Percentiles rank a stretch among this genome's conserved stretches.
These are phyloP conservation scores for Mylabris phalerata DNA, from an alignment of 1,140 invertebrate species.

Conservation along the genomic window DNA sequence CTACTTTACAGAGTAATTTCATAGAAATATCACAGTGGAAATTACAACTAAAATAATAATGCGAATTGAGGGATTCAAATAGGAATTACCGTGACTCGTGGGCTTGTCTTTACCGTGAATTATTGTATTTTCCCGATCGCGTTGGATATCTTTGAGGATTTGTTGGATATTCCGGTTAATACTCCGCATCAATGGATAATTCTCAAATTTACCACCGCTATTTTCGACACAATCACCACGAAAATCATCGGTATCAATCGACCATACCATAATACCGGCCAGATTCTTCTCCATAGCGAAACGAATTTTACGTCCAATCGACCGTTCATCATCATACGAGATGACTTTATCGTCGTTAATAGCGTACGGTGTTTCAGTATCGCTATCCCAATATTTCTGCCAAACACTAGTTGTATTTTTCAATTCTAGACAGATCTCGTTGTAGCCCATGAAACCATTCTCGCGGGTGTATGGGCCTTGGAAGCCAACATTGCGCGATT, in stretches of 20 bases:
- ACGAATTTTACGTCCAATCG: constrained; percentile 57
- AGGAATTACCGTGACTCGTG: neutral
- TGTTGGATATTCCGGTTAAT: constrained; percentile 53
- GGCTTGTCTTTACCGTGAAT: constrained; percentile 15
- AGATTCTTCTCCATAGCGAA: constrained; percentile 56
- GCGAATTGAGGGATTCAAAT: neutral
- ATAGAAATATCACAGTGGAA: neutral
- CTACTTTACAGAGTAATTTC: neutral
- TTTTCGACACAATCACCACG: constrained; percentile 52
- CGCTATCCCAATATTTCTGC: constrained; percentile 54
- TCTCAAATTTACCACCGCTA: constrained; percentile 44
- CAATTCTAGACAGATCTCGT: constrained; percentile 65
- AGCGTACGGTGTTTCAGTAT: constrained; percentile 53
- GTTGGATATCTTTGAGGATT: constrained; percentile 50
- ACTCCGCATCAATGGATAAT: constrained; percentile 51
- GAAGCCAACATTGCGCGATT: constrained; percentile 53
- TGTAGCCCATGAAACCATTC: constrained; percentile 80
- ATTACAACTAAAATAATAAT: neutral
- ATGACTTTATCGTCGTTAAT: constrained; percentile 51
- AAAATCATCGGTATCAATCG: constrained; percentile 73
- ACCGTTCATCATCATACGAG: constrained; percentile 56
- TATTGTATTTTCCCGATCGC: constrained; percentile 39
- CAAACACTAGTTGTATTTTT: constrained; percentile 45
- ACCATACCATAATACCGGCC: constrained; percentile 79
- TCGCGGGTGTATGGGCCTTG: constrained; percentile 71